Evolutionary conservation across 2,888 invertebrate genomes (phyloP), one percentile per base, ranked within the genome.

Genomic region (Acheta domesticus): DNA sequence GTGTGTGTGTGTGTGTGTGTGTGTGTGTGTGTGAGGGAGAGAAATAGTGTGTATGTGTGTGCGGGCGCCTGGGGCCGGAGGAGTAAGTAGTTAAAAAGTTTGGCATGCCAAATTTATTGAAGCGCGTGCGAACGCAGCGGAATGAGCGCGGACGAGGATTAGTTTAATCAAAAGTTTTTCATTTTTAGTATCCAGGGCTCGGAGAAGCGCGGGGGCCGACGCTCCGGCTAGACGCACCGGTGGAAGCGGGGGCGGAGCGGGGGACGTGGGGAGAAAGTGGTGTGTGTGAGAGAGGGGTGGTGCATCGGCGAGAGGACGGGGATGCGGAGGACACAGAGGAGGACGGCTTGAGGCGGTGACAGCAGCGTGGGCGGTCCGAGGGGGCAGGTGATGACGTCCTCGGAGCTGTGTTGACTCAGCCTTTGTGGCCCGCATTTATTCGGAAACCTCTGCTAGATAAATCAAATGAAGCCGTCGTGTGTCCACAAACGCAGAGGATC

Each of bases 81-180:
- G 62, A 62, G 62, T 62, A 62, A 62, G 62, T 62, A 19, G 62
- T 62, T 62, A 62, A 62, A 62, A 62, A 62, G 62, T 62, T 62
- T 14, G 62, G n/a, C 62, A 62, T 62, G 62, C 62, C 62, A 62
- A 62, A 62, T 62, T 62, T 62, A 62, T 62, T 62, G 62, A 62
- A 62, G 62, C 62, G 62, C 62, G 62, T 62, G 62, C 62, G 62
- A 62, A 62, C 62, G 62, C 62, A 19, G 62, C 16, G 62, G 62
- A 62, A 62, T 62, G 62, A 62, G 62, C 62, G 62, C 62, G 62
- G n/a, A n/a, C n/a, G 16, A 62, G 62, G 62, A 62, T 62, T 62
- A 62, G 62, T 62, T 62, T 62, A 62, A 62, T 62, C 62, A 62
- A 62, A 62, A 62, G 62, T 62, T 62, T 62, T 62, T 62, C 62